These are phyloP conservation scores for Sorex araneus DNA, from an alignment of 2,113 vertebrate genomes.

Conservation along the genomic window DNA sequence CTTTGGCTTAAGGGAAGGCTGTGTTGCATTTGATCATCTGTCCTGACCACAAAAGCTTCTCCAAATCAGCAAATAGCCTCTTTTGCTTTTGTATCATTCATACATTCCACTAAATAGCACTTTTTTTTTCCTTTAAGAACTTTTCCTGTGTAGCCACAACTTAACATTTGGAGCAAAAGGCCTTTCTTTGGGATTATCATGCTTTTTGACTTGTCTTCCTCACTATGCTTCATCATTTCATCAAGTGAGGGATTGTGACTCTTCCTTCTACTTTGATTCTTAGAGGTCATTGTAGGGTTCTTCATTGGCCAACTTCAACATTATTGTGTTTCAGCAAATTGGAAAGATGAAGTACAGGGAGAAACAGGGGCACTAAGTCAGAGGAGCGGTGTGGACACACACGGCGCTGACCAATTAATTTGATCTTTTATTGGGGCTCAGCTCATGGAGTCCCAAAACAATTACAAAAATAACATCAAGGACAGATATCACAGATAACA, in stretches of 20 bases:
- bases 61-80: background rate
- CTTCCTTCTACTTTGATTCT: background rate
- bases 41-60: background rate
- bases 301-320: background rate
- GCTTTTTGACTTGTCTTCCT: background rate
- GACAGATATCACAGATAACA: background rate
- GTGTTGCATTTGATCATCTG: background rate
- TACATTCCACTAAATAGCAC: background rate
- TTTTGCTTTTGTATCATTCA: background rate
- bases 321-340: background rate
- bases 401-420: background rate
- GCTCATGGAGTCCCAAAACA: background rate
- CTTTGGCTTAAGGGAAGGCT: background rate
- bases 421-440: background rate
- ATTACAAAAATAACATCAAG: background rate
- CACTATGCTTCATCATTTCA: background rate
- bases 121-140: background rate
- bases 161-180: background rate
- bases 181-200: background rate
- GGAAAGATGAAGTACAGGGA: background rate
- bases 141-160: background rate
- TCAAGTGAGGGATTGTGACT: background rate
- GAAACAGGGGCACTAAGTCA: background rate
- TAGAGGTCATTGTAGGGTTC: background rate
- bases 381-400: background rate